A percentile compares a stretch with the other conserved stretches of the same genome.
Evolutionary conservation across 2,113 vertebrate genomes (phyloP).

Genomic region (Paratilapia polleni): DNA sequence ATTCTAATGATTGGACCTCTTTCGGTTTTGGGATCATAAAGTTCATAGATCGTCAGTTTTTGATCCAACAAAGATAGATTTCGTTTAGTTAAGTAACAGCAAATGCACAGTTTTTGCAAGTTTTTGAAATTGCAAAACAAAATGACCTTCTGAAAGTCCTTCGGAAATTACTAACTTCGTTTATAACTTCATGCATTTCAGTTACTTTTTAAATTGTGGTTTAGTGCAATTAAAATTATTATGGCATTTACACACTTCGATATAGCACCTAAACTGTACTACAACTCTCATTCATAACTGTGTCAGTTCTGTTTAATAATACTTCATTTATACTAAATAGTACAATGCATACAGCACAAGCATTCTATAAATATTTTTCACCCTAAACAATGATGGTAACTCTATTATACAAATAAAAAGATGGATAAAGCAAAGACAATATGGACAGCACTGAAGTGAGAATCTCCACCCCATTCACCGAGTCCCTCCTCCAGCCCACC

Average conservation of each 20-base stretch:
- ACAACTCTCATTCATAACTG: background rate
- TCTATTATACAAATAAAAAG: background rate
- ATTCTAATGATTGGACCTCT: background rate
- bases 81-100: background rate
- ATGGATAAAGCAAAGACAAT: background rate
- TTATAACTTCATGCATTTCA: background rate
- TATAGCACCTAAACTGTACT: background rate
- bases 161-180: background rate
- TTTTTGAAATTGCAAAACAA: background rate
- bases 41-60: background rate
- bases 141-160: constrained; percentile 1
- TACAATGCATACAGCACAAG: background rate
- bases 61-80: background rate
- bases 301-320: background rate
- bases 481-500: constrained; percentile 47
- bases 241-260: background rate
- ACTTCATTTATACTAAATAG: background rate
- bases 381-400: background rate
- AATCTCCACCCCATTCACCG: background rate
- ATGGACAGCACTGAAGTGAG: background rate
- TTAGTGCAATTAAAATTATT: background rate
- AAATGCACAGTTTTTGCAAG: background rate
- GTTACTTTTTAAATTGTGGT: background rate
- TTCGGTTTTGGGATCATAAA: background rate
- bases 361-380: background rate